Evolutionary conservation across 2,797 vertebrate species (phyloP).

Genomic region (Picus viridis): DNA sequence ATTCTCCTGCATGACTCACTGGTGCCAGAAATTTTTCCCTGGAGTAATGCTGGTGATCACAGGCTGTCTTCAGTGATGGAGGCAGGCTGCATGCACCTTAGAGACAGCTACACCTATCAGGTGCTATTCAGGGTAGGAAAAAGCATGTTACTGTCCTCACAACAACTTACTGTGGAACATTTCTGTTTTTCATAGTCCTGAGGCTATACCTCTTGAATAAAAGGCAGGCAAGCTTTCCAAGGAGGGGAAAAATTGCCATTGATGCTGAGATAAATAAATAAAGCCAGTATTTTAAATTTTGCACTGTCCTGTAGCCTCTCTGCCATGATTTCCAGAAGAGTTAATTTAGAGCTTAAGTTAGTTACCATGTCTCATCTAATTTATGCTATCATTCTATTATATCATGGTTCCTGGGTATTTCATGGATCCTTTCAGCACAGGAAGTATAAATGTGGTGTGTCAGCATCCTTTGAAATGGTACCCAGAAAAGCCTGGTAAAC

Average conservation of each 20-base stretch:
- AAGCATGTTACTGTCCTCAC: not conserved
- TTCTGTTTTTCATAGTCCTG: not conserved
- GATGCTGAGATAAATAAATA: not conserved
- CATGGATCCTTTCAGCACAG: not conserved
- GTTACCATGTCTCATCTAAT: not conserved
- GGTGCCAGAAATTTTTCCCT: not conserved
- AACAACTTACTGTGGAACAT: not conserved
- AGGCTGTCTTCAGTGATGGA: not conserved
- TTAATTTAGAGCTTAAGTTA: not conserved
- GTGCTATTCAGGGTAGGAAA: not conserved
- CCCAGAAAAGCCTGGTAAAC: not conserved
- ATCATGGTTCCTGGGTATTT: not conserved
- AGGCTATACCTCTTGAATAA: not conserved
- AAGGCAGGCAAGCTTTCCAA: not conserved
- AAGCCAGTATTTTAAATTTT: not conserved
- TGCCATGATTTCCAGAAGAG: not conserved
- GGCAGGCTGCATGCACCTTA: not conserved
- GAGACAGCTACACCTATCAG: not conserved
- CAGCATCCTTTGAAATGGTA: not conserved
- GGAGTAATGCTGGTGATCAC: not conserved
- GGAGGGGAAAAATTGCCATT: not conserved
- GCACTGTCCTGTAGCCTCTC: not conserved
- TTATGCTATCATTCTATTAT: not conserved
- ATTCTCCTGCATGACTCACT: not conserved
- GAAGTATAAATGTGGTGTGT: not conserved